Percentiles rank a stretch among this genome's conserved stretches.
phyloP scores from a whole-genome alignment of 2,113 vertebrate species.

The Seriola dumerili region DNA sequence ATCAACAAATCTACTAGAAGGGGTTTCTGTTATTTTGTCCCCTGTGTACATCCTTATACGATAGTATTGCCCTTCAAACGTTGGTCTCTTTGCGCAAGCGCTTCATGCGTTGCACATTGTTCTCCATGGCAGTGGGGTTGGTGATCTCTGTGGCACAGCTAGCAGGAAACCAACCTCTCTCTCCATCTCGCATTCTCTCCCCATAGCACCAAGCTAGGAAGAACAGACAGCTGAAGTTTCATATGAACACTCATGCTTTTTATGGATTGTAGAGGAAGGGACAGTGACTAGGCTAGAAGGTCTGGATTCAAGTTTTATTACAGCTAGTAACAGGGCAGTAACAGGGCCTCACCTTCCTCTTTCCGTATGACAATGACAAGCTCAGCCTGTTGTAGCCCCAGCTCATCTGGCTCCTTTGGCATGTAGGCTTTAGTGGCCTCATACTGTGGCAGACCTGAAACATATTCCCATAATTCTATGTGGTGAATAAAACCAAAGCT shows the following conservation, averaged over 20 bases:
- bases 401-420: conserved; percentile 90
- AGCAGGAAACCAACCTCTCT: conserved; percentile 93
- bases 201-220: conserved; percentile 87
- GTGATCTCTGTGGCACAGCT: conserved; percentile 90
- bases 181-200: conserved; percentile 91
- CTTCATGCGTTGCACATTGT: conserved; percentile 92
- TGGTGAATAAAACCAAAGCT: not conserved
- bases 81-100: conserved; percentile 92
- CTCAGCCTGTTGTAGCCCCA: conserved; percentile 92
- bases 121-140: conserved; percentile 84
- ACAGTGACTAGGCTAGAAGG: not conserved
- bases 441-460: conserved; percentile 89
- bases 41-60: not conserved
- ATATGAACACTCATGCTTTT: not conserved
- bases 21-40: not conserved
- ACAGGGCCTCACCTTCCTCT: conserved; percentile 87
- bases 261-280: not conserved
- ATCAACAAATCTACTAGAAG: not conserved
- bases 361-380: conserved; percentile 88
- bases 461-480: not conserved
- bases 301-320: not conserved
- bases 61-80: conserved; percentile 79
- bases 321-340: not conserved
- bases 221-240: not conserved
- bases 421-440: conserved; percentile 91